Conservation (phyloP, 2,797 vertebrate genomes). For the Acipenser transmontanus region DNA sequence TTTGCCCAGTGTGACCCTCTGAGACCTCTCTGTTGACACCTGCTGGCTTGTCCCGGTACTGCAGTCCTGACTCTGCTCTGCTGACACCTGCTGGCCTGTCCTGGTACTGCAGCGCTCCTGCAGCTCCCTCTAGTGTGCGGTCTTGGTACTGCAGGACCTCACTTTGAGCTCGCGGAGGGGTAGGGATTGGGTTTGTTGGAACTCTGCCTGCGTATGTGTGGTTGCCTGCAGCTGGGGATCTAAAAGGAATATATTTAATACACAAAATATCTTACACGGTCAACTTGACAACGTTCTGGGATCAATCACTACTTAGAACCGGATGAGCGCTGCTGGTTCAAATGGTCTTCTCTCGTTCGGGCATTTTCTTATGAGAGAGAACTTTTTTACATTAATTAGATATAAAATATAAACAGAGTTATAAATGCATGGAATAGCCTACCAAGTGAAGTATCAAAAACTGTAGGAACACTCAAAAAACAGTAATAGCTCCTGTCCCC, state of each 20-base stretch:
- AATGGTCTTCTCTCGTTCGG: no score
- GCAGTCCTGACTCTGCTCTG: background rate
- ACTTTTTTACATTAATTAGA: no score
- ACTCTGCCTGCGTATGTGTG: constrained; percentile 46
- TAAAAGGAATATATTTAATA: constrained; percentile 19
- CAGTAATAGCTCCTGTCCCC: no score
- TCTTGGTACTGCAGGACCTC: constrained; percentile 50
- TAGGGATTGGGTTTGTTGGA: constrained; percentile 11
- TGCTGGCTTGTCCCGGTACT: background rate
- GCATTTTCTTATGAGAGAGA: no score
- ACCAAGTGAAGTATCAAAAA: no score
- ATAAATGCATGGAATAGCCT: no score
- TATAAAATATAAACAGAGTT: no score
- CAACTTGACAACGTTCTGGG: no score
- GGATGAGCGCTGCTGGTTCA: no score
- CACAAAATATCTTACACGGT: no score
- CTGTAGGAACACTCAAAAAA: no score
- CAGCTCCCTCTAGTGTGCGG: constrained; percentile 24
- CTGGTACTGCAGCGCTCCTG: background rate
- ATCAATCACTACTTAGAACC: no score
- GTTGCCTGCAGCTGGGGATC: constrained; percentile 39
- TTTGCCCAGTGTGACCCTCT: background rate
- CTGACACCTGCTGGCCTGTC: background rate
- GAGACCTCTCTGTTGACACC: background rate
- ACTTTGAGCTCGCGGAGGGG: constrained; percentile 34